These are phyloP conservation scores for Diachasma alloeum DNA, from an alignment of 1,140 invertebrate genomes.

Conservation along the genomic window DNA sequence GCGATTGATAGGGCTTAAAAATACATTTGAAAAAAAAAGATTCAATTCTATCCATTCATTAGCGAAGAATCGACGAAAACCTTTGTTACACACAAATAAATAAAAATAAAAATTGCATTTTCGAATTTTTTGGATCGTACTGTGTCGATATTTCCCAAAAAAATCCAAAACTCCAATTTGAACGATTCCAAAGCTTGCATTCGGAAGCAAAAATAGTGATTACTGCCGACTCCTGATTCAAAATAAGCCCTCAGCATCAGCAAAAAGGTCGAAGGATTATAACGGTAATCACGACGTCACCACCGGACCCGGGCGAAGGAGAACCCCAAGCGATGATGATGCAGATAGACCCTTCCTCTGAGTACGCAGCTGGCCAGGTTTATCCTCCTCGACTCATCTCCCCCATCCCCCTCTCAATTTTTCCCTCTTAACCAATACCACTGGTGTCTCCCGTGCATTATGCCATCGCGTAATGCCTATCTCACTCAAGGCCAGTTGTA, in stretches of 20 bases:
- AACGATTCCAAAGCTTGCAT: too few relatives aligned
- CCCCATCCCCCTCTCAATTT: not conserved
- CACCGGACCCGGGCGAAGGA: not conserved
- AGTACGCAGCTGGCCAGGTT: slow-evolving; percentile 40
- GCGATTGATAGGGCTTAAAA: too few relatives aligned
- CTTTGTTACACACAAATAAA: too few relatives aligned
- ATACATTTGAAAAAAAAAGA: too few relatives aligned
- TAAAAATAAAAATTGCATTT: too few relatives aligned
- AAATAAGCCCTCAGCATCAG: slow-evolving; percentile 15
- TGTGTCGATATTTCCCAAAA: too few relatives aligned
- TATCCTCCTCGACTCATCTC: not conserved
- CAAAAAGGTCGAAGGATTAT: slow-evolving; percentile 18
- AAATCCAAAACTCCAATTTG: too few relatives aligned
- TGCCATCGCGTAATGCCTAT: slow-evolving; percentile 58
- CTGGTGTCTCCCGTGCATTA: slow-evolving; percentile 47
- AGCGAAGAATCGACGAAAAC: too few relatives aligned
- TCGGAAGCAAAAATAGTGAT: too few relatives aligned
- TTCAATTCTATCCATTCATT: too few relatives aligned
- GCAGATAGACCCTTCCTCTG: slow-evolving; percentile 29
- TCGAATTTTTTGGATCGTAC: too few relatives aligned
- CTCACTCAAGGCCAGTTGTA: slow-evolving; percentile 60
- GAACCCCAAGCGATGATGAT: slow-evolving; percentile 36
- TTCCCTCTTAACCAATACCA: not conserved
- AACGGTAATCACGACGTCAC: slow-evolving; percentile 28
- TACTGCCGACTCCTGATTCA: not conserved